These are phyloP conservation scores for Hydrolagus colliei DNA, from an alignment of 2,797 vertebrate species.

Conservation along the genomic window DNA sequence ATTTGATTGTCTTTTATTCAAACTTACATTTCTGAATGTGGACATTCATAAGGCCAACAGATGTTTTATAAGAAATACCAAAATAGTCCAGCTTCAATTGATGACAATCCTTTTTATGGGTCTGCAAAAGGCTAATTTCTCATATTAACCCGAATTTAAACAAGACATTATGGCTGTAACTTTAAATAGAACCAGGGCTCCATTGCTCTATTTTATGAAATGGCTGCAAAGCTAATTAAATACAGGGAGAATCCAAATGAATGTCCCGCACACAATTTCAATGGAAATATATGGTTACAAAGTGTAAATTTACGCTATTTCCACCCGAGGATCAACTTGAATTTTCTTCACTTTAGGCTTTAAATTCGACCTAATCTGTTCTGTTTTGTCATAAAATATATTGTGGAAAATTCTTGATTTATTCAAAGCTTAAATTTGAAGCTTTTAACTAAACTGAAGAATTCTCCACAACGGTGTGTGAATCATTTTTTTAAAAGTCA, in stretches of 20 bases:
- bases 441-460: too few species aligned
- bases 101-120: background rate
- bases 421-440: too few species aligned
- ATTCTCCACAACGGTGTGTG: too few species aligned
- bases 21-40: background rate
- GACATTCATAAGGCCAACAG: background rate
- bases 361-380: background rate
- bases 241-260: background rate
- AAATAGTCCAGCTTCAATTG: background rate
- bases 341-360: background rate
- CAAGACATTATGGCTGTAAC: background rate
- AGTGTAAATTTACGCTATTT: background rate
- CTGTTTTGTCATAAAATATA: too few species aligned
- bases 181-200: background rate
- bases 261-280: background rate
- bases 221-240: slow-evolving; percentile 6
- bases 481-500: too few species aligned
- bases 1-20: too few species aligned
- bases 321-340: background rate
- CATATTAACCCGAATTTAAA: slow-evolving; percentile 10
- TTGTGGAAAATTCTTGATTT: too few species aligned
- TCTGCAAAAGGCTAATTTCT: background rate
- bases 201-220: background rate
- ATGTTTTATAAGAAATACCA: background rate
- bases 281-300: background rate